These are phyloP conservation scores for Hypotaenidia philippensis DNA, from an alignment of 2,797 vertebrate genomes.

Conservation along the genomic window DNA sequence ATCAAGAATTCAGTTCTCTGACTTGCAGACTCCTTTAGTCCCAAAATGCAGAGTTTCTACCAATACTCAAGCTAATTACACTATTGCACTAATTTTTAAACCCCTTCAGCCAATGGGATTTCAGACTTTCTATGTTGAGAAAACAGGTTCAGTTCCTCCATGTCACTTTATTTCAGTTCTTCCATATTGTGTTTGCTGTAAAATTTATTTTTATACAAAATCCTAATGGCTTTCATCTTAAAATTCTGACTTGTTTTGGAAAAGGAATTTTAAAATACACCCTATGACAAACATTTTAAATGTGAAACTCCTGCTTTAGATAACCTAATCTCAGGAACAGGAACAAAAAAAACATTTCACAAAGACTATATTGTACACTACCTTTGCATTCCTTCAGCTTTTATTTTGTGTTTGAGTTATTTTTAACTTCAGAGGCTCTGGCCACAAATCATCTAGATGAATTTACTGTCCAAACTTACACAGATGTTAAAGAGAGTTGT, in stretches of 20 bases:
- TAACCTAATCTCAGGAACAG: neutral
- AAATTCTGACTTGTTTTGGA: neutral
- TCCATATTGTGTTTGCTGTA: neutral
- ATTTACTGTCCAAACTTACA: neutral
- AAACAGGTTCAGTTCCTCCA: neutral
- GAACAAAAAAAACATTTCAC: neutral
- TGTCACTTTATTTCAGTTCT: neutral
- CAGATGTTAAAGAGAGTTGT: neutral
- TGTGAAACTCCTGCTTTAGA: neutral
- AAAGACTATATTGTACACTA: fast-evolving
- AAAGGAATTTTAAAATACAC: neutral
- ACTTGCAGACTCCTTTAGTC: neutral
- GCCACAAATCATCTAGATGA: neutral
- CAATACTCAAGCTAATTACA: neutral
- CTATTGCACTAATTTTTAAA: neutral
- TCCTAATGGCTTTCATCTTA: neutral
- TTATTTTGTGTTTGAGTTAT: neutral
- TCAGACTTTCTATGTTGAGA: neutral
- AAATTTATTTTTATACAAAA: neutral
- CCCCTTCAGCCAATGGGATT: neutral
- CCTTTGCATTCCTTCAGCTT: neutral
- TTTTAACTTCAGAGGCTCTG: neutral
- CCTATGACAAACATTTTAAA: neutral
- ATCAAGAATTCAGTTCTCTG: neutral
- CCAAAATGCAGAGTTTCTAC: neutral